A percentile compares a stretch with the other conserved stretches of the same genome.
Conservation (phyloP, 1,140 invertebrate species). For the Galleria mellonella region DNA sequence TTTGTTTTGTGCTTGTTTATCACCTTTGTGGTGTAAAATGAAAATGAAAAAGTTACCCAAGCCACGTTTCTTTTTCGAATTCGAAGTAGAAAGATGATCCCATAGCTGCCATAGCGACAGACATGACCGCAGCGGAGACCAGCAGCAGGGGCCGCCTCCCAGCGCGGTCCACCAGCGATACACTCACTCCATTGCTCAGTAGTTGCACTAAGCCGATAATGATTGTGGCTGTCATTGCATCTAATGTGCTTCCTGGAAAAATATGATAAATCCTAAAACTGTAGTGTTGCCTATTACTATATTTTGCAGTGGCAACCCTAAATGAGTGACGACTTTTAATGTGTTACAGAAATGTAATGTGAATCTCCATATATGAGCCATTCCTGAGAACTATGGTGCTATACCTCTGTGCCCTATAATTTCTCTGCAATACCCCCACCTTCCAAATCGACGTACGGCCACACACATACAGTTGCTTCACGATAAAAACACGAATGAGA, state of each 20-base stretch:
- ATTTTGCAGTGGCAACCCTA: too few relatives aligned
- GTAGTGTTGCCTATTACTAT: too few relatives aligned
- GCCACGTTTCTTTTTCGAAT: conserved; percentile 61
- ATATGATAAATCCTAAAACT: conserved; percentile 1
- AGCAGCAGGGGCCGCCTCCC: conserved; percentile 83
- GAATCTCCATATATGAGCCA: too few relatives aligned
- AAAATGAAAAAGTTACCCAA: conserved; percentile 64
- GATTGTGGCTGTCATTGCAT: conserved; percentile 78
- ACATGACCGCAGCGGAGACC: conserved; percentile 79
- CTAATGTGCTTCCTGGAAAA: conserved; percentile 66
- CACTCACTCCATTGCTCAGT: conserved; percentile 78
- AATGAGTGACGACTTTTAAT: too few relatives aligned
- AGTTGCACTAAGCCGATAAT: conserved; percentile 85
- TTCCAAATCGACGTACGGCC: too few relatives aligned
- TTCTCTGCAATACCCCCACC: too few relatives aligned
- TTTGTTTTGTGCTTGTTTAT: too few relatives aligned
- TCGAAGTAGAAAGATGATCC: conserved; percentile 80
- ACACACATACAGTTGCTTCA: too few relatives aligned
- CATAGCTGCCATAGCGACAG: conserved; percentile 76
- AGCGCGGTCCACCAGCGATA: conserved; percentile 78
- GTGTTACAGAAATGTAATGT: too few relatives aligned
- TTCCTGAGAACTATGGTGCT: too few relatives aligned
- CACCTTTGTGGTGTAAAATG: neutral
- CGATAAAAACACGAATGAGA: too few relatives aligned
- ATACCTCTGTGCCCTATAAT: too few relatives aligned